Evolutionary conservation across 2,113 vertebrate species (phyloP).

Genomic region (Neogobius melanostomus): DNA sequence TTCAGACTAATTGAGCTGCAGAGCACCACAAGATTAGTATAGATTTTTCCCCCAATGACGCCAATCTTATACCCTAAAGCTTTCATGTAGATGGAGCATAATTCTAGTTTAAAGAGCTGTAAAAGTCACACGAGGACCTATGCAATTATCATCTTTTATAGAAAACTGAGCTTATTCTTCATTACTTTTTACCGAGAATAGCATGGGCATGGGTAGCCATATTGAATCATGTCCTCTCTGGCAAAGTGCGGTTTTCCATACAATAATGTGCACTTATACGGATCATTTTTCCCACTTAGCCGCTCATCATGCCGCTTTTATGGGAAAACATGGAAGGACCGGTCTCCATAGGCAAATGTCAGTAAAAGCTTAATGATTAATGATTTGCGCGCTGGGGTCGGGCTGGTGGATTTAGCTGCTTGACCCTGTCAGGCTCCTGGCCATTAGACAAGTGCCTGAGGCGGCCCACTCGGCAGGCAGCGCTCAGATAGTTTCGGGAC

Average conservation of each 20-base stretch:
- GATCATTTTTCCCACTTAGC: slow-evolving; percentile 10
- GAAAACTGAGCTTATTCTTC: not conserved
- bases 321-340: slow-evolving; percentile 15
- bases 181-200: not conserved
- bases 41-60: not conserved
- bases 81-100: not conserved
- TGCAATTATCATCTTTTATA: not conserved
- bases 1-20: slow-evolving; percentile 4
- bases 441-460: slow-evolving; percentile 12
- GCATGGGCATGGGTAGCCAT: not conserved
- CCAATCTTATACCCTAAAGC: not conserved
- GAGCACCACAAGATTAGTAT: slow-evolving; percentile 1
- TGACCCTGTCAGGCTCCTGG: slow-evolving; percentile 22
- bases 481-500: slow-evolving; percentile 1
- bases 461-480: not conserved
- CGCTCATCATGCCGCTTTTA: slow-evolving; percentile 7
- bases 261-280: slow-evolving; percentile 1
- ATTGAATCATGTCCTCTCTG: not conserved
- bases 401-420: slow-evolving; percentile 17
- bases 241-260: slow-evolving; percentile 4
- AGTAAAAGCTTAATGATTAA: slow-evolving; percentile 23
- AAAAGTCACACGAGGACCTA: not conserved
- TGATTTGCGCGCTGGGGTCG: slow-evolving; percentile 1
- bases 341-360: slow-evolving; percentile 3
- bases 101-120: slow-evolving; percentile 5